Conservation (phyloP, 2,113 vertebrate genomes). For the Leuciscus idus region DNA sequence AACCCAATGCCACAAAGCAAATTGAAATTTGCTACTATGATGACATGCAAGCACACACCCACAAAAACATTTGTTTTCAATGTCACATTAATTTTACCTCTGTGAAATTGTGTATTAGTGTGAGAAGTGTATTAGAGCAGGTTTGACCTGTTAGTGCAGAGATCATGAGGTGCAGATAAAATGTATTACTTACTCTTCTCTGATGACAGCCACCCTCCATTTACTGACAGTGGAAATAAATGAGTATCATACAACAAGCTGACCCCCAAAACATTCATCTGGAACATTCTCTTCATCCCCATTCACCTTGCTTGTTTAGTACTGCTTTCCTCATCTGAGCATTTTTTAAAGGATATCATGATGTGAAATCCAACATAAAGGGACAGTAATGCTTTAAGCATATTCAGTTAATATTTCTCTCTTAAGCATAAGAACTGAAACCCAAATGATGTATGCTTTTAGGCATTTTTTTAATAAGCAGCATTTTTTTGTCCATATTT, state of each 20-base stretch:
- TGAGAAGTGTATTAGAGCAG: neutral
- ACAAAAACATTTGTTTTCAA: slow-evolving; percentile 14
- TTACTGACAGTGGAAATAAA: slow-evolving; percentile 47
- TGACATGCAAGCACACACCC: neutral
- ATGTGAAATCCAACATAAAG: neutral
- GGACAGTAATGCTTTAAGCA: neutral
- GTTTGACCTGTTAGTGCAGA: slow-evolving; percentile 15
- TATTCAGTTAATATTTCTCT: neutral
- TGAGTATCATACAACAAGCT: slow-evolving; percentile 25
- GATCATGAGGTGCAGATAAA: slow-evolving; percentile 26
- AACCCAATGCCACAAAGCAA: neutral
- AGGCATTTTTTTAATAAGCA: neutral
- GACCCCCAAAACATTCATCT: slow-evolving; percentile 29
- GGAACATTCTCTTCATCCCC: neutral
- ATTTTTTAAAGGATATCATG: neutral
- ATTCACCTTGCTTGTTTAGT: slow-evolving; percentile 11
- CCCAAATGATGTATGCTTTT: neutral
- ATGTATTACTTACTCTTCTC: slow-evolving; percentile 41
- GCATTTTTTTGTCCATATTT: neutral
- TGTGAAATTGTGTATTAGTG: neutral
- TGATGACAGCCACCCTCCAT: slow-evolving; percentile 38
- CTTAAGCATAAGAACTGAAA: neutral
- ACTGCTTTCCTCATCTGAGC: neutral
- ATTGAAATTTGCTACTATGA: neutral
- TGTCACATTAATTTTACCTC: slow-evolving; percentile 22